Evolutionary conservation across 2,888 invertebrate species (phyloP), one percentile per base, ranked within the genome.

Genomic region (Caenorhabditis sp.): DNA sequence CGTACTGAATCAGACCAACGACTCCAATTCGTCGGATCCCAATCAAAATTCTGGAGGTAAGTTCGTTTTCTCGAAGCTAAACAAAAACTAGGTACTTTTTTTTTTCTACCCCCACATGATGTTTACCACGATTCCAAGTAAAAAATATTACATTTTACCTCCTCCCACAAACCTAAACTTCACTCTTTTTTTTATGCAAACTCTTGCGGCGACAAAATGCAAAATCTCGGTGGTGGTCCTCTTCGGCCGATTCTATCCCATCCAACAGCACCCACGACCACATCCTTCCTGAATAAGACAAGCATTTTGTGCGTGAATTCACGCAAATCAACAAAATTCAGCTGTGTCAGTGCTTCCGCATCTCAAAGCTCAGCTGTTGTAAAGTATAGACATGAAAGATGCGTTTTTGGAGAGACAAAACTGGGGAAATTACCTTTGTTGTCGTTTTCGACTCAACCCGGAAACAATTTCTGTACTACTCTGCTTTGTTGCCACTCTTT

Each of bases 111-210:
- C 24, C 37, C 20, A 35, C 13, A 53, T 35, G 52, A 20, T 53
- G 17, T 27, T n/a, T n/a, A n/a, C n/a, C n/a, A n/a, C 48, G 30
- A 15, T 48, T 30, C n/a, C 48, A 8, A 30, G 48, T 4, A 27
- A 17, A 37, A 66, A 66, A 56, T 66, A 66, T 66, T 66, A 68
- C 58, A 52, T 68, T 68, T 66, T 68, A 27, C 58, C 41, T 58
- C 56, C 55, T 26, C 52, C 58, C 50, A 22, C 22, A 56, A 66
- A 58, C 41, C 30, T 58, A 58, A 66, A 66, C 56, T 59, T 43
- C 32, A n/a, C n/a, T n/a, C n/a, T n/a, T n/a, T n/a, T 37, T 52
- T 68, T 59, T 66, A 66, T 66, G 66, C 66, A 66, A 66, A 66
- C 48, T 70, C 13, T 70, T 70, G 59, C 53, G n/a, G 32, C 52